Evolutionary conservation across 2,113 vertebrate species (phyloP).

Genomic region (Caloenas nicobarica): DNA sequence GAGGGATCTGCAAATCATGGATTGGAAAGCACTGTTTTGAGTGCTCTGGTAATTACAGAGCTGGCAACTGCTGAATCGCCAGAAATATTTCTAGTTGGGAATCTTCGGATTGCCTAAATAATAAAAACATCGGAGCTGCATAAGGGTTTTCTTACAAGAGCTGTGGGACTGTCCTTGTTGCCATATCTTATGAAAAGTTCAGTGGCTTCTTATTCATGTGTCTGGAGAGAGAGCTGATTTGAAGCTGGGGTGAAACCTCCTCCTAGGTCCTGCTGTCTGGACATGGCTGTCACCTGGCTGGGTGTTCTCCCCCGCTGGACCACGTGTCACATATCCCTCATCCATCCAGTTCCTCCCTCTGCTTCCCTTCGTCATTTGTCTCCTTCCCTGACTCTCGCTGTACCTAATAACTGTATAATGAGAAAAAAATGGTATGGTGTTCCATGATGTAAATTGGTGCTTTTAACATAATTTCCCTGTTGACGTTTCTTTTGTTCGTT

Average conservation of each 20-base stretch:
- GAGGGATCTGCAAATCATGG: background rate
- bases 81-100: background rate
- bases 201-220: background rate
- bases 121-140: background rate
- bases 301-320: rapidly evolving
- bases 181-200: background rate
- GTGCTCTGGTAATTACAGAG: background rate
- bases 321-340: background rate
- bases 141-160: background rate
- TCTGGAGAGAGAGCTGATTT: background rate
- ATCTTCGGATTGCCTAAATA: background rate
- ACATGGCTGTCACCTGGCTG: background rate
- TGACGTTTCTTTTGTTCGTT: background rate
- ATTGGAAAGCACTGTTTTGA: background rate
- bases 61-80: background rate
- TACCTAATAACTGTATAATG: background rate
- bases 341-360: background rate
- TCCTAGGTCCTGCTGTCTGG: background rate
- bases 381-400: background rate
- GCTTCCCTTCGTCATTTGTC: background rate
- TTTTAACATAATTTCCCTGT: background rate
- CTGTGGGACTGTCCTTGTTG: background rate
- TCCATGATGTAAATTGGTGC: background rate
- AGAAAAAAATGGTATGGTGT: background rate
- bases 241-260: background rate